Conservation (phyloP, 2,888 invertebrate genomes). For the Pilophorus perplexus region DNA sequence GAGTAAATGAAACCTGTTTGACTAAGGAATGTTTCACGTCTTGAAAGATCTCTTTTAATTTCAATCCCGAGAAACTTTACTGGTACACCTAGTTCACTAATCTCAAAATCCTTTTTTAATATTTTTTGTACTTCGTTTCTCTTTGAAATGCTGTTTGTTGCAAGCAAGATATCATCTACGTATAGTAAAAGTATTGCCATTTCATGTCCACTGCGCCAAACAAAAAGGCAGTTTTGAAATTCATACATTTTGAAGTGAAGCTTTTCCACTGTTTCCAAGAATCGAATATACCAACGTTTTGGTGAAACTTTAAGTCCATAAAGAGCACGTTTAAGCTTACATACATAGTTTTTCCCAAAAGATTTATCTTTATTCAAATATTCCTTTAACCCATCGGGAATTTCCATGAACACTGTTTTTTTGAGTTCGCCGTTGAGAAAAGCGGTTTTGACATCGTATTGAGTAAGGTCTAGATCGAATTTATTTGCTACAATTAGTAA, state of each 20-base stretch:
- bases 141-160: neutral
- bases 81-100: neutral
- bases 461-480: neutral
- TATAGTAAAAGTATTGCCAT: neutral
- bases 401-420: constrained; percentile 14
- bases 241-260: constrained; percentile 6
- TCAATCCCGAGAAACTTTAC: constrained; percentile 8
- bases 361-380: neutral
- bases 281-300: constrained; percentile 16
- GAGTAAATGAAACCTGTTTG: neutral
- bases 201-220: neutral
- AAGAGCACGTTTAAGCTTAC: neutral
- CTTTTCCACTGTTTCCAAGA: neutral
- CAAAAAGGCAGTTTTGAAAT: constrained; percentile 19
- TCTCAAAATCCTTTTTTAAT: neutral
- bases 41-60: neutral
- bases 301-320: constrained; percentile 26
- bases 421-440: constrained; percentile 18
- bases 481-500: neutral
- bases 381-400: constrained; percentile 5
- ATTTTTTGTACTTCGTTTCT: neutral
- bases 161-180: constrained; percentile 1
- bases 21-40: neutral
- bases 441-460: constrained; percentile 11
- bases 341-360: neutral